Evolutionary conservation across 2,797 vertebrate genomes (phyloP).

Genomic region (Mormyrops boulengeri): DNA sequence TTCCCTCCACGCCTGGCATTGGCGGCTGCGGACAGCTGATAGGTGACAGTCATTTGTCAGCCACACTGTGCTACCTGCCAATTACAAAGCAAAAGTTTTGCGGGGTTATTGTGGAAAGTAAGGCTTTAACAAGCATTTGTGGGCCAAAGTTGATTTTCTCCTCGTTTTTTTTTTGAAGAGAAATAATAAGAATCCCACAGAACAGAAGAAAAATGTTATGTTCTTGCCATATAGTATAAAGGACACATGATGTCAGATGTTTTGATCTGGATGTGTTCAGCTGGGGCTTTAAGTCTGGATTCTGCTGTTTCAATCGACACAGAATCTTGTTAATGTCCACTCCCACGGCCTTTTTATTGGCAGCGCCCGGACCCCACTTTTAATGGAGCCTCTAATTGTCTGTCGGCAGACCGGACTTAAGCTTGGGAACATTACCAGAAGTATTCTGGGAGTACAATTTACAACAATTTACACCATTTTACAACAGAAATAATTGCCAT

Average conservation of each 20-base stretch:
- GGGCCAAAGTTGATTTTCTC: slow-evolving; percentile 40
- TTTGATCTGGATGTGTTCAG: slow-evolving; percentile 32
- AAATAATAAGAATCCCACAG: slow-evolving; percentile 41
- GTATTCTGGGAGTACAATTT: background rate
- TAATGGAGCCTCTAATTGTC: background rate
- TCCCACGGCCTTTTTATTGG: background rate
- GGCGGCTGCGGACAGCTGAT: slow-evolving; percentile 51
- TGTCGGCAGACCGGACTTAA: background rate
- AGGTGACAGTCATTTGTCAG: slow-evolving; percentile 70
- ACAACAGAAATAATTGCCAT: background rate
- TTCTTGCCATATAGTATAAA: slow-evolving; percentile 32
- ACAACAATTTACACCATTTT: background rate
- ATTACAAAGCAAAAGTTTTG: slow-evolving; percentile 66
- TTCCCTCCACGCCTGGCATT: slow-evolving; percentile 52
- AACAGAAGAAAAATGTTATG: slow-evolving; percentile 35
- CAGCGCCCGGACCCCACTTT: background rate
- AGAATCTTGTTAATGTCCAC: background rate
- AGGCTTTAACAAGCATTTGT: slow-evolving; percentile 53
- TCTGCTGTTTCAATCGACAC: background rate
- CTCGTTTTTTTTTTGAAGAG: slow-evolving; percentile 21
- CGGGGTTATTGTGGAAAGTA: slow-evolving; percentile 56
- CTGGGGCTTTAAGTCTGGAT: background rate
- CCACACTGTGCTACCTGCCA: slow-evolving; percentile 57
- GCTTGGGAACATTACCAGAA: background rate
- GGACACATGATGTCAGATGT: slow-evolving; percentile 35